Evolutionary conservation across 2,888 invertebrate genomes (phyloP).

Genomic region (Ceratothoa steindachneri): DNA sequence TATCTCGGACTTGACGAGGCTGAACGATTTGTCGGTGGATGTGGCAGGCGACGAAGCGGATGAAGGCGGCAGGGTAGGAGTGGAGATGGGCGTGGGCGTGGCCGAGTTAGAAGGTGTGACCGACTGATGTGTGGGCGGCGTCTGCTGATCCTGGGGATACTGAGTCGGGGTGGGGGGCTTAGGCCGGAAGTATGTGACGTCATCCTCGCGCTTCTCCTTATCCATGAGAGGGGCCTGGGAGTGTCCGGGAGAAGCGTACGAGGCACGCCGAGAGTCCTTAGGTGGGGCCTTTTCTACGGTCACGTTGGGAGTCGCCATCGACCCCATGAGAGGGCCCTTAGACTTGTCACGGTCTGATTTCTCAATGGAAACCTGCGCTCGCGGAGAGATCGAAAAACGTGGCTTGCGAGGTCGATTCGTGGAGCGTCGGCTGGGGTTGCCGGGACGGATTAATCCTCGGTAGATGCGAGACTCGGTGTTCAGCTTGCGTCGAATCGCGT

Average conservation of each 20-base stretch:
- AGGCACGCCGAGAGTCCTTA: constrained; percentile 26
- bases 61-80: constrained; percentile 41
- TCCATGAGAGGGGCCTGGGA: background rate
- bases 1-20: constrained; percentile 41
- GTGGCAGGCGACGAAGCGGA: constrained; percentile 37
- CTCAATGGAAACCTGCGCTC: constrained; percentile 43
- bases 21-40: constrained; percentile 35
- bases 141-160: constrained; percentile 20
- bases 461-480: constrained; percentile 45
- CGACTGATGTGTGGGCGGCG: constrained; percentile 27
- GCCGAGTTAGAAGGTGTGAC: constrained; percentile 34
- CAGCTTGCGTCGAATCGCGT: constrained; percentile 44
- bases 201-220: background rate
- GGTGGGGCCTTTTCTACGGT: constrained; percentile 40
- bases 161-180: background rate
- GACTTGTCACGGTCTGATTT: constrained; percentile 31
- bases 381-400: constrained; percentile 30
- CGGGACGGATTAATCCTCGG: constrained; percentile 33
- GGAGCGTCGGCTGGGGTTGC: constrained; percentile 20
- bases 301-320: constrained; percentile 41
- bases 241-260: constrained; percentile 24
- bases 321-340: constrained; percentile 35
- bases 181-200: background rate
- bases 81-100: constrained; percentile 35
- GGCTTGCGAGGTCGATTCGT: constrained; percentile 22